Conservation (phyloP, 2,888 invertebrate genomes). For the Thereva unica region DNA sequence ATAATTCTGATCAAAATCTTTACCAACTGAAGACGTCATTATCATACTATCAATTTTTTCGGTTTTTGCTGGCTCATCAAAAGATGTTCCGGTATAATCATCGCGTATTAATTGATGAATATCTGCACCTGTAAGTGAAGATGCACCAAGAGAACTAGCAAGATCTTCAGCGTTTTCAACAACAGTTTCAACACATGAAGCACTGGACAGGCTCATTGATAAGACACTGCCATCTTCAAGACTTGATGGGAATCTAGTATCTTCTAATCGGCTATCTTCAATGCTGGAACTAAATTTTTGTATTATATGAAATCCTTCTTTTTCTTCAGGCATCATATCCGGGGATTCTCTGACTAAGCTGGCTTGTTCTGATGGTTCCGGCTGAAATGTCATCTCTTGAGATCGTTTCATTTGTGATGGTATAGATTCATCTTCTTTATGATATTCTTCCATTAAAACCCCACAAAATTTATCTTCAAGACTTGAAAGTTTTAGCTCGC, state of each 20-base stretch:
- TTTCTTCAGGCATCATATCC: conserved; percentile 43
- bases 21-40: conserved; percentile 49
- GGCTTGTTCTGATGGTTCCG: conserved; percentile 60
- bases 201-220: conserved; percentile 64
- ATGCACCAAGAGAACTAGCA: conserved; percentile 55
- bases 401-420: conserved; percentile 82
- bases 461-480: conserved; percentile 63
- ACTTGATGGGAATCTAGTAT: conserved; percentile 62
- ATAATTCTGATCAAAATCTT: conserved; percentile 43
- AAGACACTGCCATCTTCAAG: conserved; percentile 65
- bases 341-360: conserved; percentile 42
- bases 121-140: conserved; percentile 55
- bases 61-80: conserved; percentile 39
- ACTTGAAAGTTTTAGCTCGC: conserved; percentile 46
- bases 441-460: conserved; percentile 64
- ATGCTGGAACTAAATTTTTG: conserved; percentile 60
- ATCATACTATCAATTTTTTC: conserved; percentile 41
- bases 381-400: conserved; percentile 87
- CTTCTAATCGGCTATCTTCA: conserved; percentile 52
- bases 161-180: conserved; percentile 56
- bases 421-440: conserved; percentile 62
- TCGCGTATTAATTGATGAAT: conserved; percentile 42
- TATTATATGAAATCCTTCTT: conserved; percentile 51
- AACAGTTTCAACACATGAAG: conserved; percentile 61
- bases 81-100: conserved; percentile 42